A percentile compares a stretch with the other conserved stretches of the same genome.
Conservation (phyloP, 1,140 invertebrate genomes). For the Homalodisca vitripennis region DNA sequence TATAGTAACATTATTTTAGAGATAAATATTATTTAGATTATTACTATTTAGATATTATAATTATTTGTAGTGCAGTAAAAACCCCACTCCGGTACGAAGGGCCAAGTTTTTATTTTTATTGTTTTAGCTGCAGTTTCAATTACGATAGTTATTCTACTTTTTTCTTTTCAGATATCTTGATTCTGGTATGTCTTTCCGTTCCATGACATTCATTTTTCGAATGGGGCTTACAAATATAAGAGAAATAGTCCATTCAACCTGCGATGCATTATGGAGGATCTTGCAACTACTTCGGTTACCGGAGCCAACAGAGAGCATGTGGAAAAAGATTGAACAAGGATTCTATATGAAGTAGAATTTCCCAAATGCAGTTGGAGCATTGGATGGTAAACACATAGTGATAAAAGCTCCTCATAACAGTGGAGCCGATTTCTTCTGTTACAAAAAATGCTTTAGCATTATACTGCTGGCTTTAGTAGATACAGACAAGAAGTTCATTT, state of each 20-base stretch:
- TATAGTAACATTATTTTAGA: too few relatives aligned
- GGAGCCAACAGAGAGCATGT: conserved; percentile 38
- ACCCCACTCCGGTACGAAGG: background rate
- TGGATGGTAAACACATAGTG: conserved; percentile 53
- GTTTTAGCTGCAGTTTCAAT: background rate
- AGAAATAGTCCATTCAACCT: conserved; percentile 15
- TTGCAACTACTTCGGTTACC: conserved; percentile 29
- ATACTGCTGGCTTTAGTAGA: conserved; percentile 52
- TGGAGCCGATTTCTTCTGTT: too few relatives aligned
- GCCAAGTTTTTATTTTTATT: background rate
- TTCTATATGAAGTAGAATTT: conserved; percentile 42
- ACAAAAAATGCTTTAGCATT: conserved; percentile 51
- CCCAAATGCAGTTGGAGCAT: conserved; percentile 47
- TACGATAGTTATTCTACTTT: background rate
- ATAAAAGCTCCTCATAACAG: conserved; percentile 49
- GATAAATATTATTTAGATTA: too few relatives aligned
- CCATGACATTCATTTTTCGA: background rate
- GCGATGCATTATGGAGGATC: background rate
- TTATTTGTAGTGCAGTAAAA: too few relatives aligned
- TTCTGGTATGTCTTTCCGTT: background rate
- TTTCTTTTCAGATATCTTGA: conserved; percentile 9
- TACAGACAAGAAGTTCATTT: conserved; percentile 51
- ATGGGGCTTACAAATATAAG: conserved; percentile 2
- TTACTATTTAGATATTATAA: too few relatives aligned
- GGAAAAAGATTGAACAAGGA: conserved; percentile 37